Percentiles rank a stretch among this genome's conserved stretches.
Evolutionary conservation across 1,140 invertebrate genomes (phyloP).

Genomic region (Leptestheria dahalacensis): DNA sequence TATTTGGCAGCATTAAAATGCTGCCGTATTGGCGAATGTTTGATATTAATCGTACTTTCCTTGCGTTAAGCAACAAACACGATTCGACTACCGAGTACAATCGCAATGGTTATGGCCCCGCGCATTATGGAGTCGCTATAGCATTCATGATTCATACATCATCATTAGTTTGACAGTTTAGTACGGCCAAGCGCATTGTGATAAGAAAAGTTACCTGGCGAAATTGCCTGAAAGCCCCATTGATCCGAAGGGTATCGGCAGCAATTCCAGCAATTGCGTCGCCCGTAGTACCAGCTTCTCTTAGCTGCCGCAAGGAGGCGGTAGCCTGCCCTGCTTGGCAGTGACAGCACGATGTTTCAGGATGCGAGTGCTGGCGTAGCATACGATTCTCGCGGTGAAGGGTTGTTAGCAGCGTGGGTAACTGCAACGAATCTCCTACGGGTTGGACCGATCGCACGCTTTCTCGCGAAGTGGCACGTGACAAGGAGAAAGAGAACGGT

Average conservation of each 20-base stretch:
- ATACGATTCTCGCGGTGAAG: constrained; percentile 43
- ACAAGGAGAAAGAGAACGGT: constrained; percentile 22
- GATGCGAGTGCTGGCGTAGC: constrained; percentile 78
- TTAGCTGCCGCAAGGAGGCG: constrained; percentile 62
- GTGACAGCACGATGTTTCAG: constrained; percentile 47
- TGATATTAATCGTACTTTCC: too few species aligned
- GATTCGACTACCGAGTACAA: too few species aligned
- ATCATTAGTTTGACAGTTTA: too few species aligned
- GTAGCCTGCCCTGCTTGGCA: constrained; percentile 23
- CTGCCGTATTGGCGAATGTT: too few species aligned
- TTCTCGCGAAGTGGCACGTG: constrained; percentile 24
- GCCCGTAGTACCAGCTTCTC: constrained; percentile 33
- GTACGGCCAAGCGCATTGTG: too few species aligned
- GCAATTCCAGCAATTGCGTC: constrained; percentile 74
- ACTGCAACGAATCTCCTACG: constrained; percentile 27
- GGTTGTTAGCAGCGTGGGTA: constrained; percentile 14
- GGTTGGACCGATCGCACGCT: constrained; percentile 24
- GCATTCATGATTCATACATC: too few species aligned
- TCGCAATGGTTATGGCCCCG: too few species aligned
- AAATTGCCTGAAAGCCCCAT: constrained; percentile 89
- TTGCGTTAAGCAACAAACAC: too few species aligned
- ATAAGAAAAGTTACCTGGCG: constrained; percentile 58
- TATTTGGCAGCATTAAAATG: too few species aligned
- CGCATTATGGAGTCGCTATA: too few species aligned
- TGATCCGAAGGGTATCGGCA: constrained; percentile 88